Evolutionary conservation across 2,888 invertebrate genomes (phyloP).

Genomic region (Mesoligia furuncula): DNA sequence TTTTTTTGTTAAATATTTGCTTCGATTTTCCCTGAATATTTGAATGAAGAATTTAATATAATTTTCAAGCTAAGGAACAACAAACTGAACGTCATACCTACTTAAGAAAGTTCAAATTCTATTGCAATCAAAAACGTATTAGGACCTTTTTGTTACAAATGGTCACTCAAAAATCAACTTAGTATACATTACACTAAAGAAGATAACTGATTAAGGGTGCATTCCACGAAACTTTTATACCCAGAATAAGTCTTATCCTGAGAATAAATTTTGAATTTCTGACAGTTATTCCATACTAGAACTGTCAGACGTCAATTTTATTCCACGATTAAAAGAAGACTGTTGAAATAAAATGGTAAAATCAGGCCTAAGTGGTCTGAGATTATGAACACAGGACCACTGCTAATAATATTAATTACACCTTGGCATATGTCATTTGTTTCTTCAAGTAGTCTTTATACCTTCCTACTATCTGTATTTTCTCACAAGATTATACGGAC

Average conservation of each 20-base stretch:
- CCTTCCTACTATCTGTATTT: not conserved
- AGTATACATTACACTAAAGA: no score
- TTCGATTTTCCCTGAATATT: not conserved
- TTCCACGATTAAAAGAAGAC: no score
- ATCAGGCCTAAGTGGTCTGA: not conserved
- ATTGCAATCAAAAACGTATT: not conserved
- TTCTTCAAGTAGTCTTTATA: not conserved
- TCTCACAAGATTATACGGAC: slow-evolving; percentile 26
- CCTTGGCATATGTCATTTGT: not conserved
- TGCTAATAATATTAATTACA: not conserved
- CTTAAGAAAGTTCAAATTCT: not conserved
- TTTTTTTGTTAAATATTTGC: not conserved
- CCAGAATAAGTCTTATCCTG: no score
- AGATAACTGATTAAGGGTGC: no score
- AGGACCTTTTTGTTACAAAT: not conserved
- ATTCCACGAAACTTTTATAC: no score
- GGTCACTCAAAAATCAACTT: not conserved
- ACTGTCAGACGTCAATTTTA: no score
- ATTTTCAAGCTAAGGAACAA: not conserved
- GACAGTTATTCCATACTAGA: no score
- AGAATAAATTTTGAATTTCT: no score
- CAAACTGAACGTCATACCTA: not conserved
- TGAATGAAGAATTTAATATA: not conserved
- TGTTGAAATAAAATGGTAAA: no score
- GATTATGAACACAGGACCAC: not conserved